Evolutionary conservation across 2,113 vertebrate species (phyloP), one percentile per base, ranked within the genome.

Genomic region (Odontesthes bonariensis): DNA sequence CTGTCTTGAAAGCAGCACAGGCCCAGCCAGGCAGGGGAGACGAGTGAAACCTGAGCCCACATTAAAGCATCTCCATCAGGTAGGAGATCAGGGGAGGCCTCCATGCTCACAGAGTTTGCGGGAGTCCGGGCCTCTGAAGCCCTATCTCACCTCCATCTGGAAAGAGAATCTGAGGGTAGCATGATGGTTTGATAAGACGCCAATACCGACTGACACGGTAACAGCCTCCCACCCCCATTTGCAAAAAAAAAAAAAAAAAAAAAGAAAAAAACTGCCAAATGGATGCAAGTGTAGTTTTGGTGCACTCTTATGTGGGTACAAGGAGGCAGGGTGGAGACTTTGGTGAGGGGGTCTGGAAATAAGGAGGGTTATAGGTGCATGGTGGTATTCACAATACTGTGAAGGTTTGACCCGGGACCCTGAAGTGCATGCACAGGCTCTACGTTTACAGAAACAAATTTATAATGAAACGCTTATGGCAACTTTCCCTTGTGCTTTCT

Each of bases 141-240:
- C 86, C 90, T 92, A 95, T 93, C 89, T 88, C 88, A 91, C 89
- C 84, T 90, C 87, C 92, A 96, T 95, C 93, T 95, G 86, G 89
- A 95, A 94, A 91, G 94, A 88, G 91, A 93, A 96, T 93, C 92
- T 93, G 90, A 92, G 91, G 89, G 92, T 77, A 87, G 88, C 81
- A 86, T 55, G 89, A 94, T 92, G 93, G 91, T 84, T 59, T 47
- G 94, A 93, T 94, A 91, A 92, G 89, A 79, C 81, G 87, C 87
- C 88, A 86, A 57, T 89, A 91, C 82, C 81, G 86, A 92, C 86
- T 92, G 91, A 92, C 87, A 90, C 23, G 81, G 90, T 83, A 88
- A 88, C 82, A 78, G 86, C 85, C 86, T 83, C 80, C 84, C 69
- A 78, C 88, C 91, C 85, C 87, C 82, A 92, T 91, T 79, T 58